Evolutionary conservation across 2,113 vertebrate genomes (phyloP).

Genomic region (Alethe castanea): DNA sequence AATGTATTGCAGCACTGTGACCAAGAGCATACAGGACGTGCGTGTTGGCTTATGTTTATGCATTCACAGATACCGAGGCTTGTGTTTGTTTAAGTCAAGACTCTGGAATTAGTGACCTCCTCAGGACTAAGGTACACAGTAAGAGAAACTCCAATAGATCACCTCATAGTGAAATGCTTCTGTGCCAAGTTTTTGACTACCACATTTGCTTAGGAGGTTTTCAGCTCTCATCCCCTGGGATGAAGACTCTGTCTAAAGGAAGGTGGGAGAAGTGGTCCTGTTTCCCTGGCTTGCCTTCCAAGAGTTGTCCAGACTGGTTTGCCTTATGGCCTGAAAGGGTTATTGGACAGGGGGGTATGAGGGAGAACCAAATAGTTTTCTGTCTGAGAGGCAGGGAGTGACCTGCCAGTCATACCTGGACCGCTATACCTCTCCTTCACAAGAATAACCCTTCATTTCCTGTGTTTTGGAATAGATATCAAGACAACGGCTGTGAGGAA

Average conservation of each 20-base stretch:
- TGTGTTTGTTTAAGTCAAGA: background rate
- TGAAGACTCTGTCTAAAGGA: background rate
- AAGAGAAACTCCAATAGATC: background rate
- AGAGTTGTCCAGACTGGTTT: background rate
- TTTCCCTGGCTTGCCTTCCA: background rate
- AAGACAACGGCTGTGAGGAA: slow-evolving; percentile 79
- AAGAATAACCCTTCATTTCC: background rate
- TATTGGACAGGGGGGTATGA: background rate
- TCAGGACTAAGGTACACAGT: background rate
- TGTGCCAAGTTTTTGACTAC: background rate
- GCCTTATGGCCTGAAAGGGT: background rate
- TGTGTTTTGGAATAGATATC: slow-evolving; percentile 70
- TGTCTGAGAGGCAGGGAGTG: background rate
- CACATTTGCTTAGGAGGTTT: background rate
- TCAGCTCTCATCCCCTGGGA: background rate
- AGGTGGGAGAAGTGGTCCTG: background rate
- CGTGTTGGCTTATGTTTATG: background rate
- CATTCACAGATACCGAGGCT: background rate
- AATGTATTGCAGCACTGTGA: background rate
- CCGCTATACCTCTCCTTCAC: background rate
- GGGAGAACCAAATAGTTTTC: background rate
- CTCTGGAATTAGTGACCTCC: background rate
- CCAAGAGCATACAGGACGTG: background rate
- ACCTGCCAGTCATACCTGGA: background rate
- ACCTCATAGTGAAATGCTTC: background rate